Evolutionary conservation across 1,140 invertebrate species (phyloP), one percentile per base, ranked within the genome.

Genomic region (Eciton burchellii): DNA sequence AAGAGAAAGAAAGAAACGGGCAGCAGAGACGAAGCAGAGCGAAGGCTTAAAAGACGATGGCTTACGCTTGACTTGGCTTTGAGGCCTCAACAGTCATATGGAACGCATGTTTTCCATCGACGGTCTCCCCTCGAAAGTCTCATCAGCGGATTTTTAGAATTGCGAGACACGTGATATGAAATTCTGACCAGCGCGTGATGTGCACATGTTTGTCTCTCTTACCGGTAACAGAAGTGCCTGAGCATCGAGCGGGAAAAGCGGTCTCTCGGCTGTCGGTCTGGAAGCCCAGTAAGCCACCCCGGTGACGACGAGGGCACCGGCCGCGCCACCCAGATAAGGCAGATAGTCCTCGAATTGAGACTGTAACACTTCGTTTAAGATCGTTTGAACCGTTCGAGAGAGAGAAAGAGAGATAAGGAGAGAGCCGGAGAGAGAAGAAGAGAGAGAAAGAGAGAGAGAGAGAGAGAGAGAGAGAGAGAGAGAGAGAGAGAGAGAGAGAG

Each of bases 271-370:
- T 77, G 94, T 95, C 60, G 97, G 97, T 88, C 96, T 95, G 57
- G 96, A 96, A 85, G 95, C 96, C 88, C 96, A 95, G 92, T 96
- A 97, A 60, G 94, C 95, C 14, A 97, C 95, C 65, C 96, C 96
- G 12, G 96, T 96, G 65, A 97, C 94, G 68, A 97, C 96, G 82
- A 97, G 90, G 35, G 96, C 96, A 41, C 96, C 97, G 35, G 96
- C 95, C 6, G 96, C 95, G 2, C 97, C 97, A 11, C 96, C 96
- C 66, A 97, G 95, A 94, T 97, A 97, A 90, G 95, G 95, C 89
- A 97, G 93, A 93, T 97, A 97, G 87, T 96, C 96, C 90, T 97
- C 96, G 91, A 97, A 81, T 63, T 91, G 84, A 43, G 84, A 89
- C 90, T 93, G 92, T 76, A 92, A 92, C 92, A 92, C 92, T 93